Percentiles rank a stretch among this genome's conserved stretches.
phyloP scores from a whole-genome alignment of 2,888 invertebrate genomes.

The Odontocolon sp. region DNA sequence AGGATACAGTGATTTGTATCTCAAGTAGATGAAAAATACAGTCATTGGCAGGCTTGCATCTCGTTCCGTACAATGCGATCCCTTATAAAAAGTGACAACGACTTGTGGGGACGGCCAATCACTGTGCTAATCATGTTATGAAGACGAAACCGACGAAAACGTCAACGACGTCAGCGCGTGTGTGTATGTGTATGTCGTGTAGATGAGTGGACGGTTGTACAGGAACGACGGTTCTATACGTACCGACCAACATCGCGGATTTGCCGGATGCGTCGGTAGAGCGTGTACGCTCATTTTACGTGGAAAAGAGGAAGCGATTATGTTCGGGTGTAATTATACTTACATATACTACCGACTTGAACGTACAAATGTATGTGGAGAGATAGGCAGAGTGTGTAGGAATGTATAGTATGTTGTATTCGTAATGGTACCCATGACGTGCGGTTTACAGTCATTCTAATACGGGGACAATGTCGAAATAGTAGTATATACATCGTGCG shows the following conservation, averaged over 20 bases:
- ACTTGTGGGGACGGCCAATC: too few relatives aligned
- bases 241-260: constrained; percentile 33
- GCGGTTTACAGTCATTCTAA: constrained; percentile 7
- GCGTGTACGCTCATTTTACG: constrained; percentile 55
- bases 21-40: too few relatives aligned
- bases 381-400: not conserved
- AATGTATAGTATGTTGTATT: not conserved
- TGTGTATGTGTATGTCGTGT: not conserved
- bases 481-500: too few relatives aligned
- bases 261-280: constrained; percentile 49
- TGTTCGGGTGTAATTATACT: constrained; percentile 51
- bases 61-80: too few relatives aligned
- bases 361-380: constrained; percentile 21
- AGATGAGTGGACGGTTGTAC: not conserved
- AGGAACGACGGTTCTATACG: not conserved
- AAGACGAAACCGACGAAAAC: not conserved
- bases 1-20: too few relatives aligned
- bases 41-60: too few relatives aligned
- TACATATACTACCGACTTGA: constrained; percentile 36
- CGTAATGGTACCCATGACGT: constrained; percentile 27
- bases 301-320: constrained; percentile 60
- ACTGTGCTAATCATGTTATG: too few relatives aligned
- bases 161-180: not conserved
- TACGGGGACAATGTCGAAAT: constrained; percentile 4
- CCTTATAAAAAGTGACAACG: too few relatives aligned